phyloP scores from a whole-genome alignment of 2,797 vertebrate species.

The Etheostoma nigrum region DNA sequence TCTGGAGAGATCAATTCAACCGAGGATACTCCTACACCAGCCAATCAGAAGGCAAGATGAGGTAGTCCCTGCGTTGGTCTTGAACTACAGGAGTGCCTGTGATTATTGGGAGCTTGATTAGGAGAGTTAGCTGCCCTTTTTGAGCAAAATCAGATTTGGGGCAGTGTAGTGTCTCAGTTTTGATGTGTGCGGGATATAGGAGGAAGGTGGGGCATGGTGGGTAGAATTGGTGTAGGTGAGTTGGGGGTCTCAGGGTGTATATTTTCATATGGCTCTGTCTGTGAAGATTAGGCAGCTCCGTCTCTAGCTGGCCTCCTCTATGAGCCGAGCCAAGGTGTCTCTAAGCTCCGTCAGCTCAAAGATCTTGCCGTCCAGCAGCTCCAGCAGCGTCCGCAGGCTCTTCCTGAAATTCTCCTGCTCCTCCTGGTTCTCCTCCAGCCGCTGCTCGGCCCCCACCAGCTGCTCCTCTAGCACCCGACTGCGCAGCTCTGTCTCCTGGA shows the following conservation, averaged over 20 bases:
- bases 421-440: conserved; percentile 96
- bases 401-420: conserved; percentile 97
- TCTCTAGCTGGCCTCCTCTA: conserved; percentile 97
- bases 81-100: conserved; percentile 62
- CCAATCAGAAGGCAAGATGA: conserved; percentile 75
- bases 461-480: conserved; percentile 96
- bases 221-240: conserved; percentile 18
- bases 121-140: conserved; percentile 70
- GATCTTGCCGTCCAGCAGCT: conserved; percentile 98
- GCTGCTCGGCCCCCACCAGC: conserved; percentile 93
- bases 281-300: conserved; percentile 48
- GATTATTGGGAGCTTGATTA: conserved; percentile 45
- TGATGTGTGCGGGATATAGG: conserved; percentile 11
- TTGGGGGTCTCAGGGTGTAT: conserved; percentile 39
- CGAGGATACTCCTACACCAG: conserved; percentile 61
- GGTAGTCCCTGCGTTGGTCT: conserved; percentile 66
- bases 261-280: conserved; percentile 78
- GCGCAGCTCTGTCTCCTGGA: conserved; percentile 94
- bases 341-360: conserved; percentile 98
- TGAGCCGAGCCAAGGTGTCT: conserved; percentile 96
- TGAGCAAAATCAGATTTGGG: conserved; percentile 60
- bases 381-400: conserved; percentile 98
- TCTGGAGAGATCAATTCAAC: conserved; percentile 54
- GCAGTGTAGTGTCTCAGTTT: conserved; percentile 70
- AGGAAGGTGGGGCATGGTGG: conserved; percentile 14